Conservation (phyloP, 1,140 invertebrate genomes). For the Mizuhopecten yessoensis region DNA sequence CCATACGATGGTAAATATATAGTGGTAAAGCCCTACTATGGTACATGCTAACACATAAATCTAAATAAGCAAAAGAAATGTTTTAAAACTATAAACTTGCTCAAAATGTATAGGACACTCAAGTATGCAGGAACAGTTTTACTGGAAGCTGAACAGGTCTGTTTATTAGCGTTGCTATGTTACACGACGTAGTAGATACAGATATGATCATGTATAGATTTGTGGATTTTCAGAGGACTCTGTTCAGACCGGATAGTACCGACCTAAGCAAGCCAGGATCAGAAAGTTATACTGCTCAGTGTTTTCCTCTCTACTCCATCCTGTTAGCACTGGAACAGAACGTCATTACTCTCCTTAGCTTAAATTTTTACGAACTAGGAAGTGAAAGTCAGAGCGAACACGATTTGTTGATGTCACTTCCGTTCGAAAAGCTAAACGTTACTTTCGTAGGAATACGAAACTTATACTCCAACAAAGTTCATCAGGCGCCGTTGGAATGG, state of each 20-base stretch:
- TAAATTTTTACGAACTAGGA: neutral
- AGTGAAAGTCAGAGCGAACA: neutral
- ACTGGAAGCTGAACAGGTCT: too few species aligned
- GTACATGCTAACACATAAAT: too few species aligned
- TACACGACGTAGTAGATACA: too few species aligned
- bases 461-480: neutral
- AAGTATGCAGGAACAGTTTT: too few species aligned
- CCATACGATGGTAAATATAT: too few species aligned
- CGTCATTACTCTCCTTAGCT: neutral
- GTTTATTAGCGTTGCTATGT: too few species aligned
- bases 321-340: neutral
- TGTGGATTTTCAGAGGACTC: neutral
- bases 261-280: neutral
- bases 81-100: too few species aligned
- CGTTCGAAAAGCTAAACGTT: neutral
- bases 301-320: slow-evolving; percentile 16
- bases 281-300: neutral
- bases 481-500: neutral
- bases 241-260: neutral
- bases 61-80: too few species aligned
- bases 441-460: neutral
- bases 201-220: too few species aligned
- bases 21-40: too few species aligned
- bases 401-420: neutral
- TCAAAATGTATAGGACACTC: too few species aligned